Evolutionary conservation across 2,888 invertebrate species (phyloP), one percentile per base, ranked within the genome.

Genomic region (Cataglyphis cursor): DNA sequence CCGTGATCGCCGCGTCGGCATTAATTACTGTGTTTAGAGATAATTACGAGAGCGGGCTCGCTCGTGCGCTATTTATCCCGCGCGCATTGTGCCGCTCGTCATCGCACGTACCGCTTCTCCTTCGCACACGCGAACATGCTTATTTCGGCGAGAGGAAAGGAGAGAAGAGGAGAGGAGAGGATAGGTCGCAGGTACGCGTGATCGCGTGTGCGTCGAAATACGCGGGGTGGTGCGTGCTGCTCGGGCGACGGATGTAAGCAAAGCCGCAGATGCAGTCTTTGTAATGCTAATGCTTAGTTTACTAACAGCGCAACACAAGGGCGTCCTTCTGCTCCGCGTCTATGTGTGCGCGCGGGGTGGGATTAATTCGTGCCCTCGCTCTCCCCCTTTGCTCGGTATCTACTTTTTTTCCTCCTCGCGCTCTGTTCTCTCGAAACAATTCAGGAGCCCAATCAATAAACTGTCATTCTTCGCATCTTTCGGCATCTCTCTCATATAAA

Each of bases 11-110:
- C 85, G 88, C 80, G 85, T 84, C 70, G 61, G 78, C 87, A 84
- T 92, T 92, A 92, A 92, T 92, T 92, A 92, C 91, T 90, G 89
- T 92, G 90, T 92, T 92, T 92, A 92, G 88, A 75, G 88, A 88
- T 91, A 92, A 92, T 92, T 91, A 90, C 87, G 74, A 65, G 65
- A 65, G 65, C 72, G 73, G 64, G 83, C 75, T 68, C 78, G 74
- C 81, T 54, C 66, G 80, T 64, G 83, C 84, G 80, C 76, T 82
- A 85, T 86, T 89, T 89, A 85, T 80, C 81, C 80, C 64, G 12
- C 18, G 66, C 59, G 82, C 83, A 83, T 90, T 90, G 86, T 82
- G 64, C 57, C 62, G 57, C 83, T 72, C 84, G 82, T 82, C 65
- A 74, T 66, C 76, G 78, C 44, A 48, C 44, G 35, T 65, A 35